A percentile compares a stretch with the other conserved stretches of the same genome.
Conservation (phyloP, 1,140 invertebrate genomes). For the Papilio dardanus region DNA sequence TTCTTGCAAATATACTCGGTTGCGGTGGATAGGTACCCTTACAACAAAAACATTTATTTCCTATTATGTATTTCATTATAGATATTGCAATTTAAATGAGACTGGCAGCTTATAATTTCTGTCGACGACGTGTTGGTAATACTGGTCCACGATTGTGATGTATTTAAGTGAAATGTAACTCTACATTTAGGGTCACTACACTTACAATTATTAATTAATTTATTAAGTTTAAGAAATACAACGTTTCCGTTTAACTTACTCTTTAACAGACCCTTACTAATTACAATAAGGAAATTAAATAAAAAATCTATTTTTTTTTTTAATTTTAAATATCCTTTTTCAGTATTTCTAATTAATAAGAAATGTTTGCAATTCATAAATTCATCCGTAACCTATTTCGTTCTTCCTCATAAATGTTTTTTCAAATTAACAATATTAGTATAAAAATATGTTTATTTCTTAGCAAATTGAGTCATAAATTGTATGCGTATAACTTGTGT, state of each 20-base stretch:
- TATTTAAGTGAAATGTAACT: slow-evolving; percentile 1
- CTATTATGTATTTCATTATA: not conserved
- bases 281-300: not conserved
- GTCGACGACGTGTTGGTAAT: not conserved
- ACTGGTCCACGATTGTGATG: slow-evolving; percentile 2
- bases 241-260: not conserved
- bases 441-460: not conserved
- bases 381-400: not conserved
- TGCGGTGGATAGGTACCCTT: too few species aligned
- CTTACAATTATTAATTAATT: not conserved
- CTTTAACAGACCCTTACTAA: not conserved
- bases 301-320: not conserved
- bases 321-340: not conserved
- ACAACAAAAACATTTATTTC: not conserved
- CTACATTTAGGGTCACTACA: not conserved
- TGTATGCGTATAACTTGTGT: too few species aligned
- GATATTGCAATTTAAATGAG: not conserved
- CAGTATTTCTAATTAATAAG: not conserved
- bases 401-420: too few species aligned
- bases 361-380: not conserved
- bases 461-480: not conserved
- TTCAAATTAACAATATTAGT: not conserved
- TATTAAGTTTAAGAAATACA: not conserved
- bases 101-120: not conserved
- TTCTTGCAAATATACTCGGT: too few species aligned